These are phyloP conservation scores for Burhinus bistriatus DNA, from an alignment of 2,113 vertebrate genomes.

Conservation along the genomic window DNA sequence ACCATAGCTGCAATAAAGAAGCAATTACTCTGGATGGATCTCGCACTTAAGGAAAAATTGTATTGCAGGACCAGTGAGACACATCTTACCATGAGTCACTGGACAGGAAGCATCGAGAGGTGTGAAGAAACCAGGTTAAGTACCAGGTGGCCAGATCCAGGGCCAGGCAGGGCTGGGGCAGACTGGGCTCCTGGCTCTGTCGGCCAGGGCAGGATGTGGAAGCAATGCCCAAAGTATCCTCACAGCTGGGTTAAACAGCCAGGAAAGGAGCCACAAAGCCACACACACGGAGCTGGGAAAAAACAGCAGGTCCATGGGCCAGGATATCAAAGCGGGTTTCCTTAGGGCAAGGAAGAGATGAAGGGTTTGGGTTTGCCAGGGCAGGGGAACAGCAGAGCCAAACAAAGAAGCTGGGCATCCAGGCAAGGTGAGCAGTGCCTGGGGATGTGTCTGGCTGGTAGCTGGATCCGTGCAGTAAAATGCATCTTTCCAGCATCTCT, in stretches of 20 bases:
- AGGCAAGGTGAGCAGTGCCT: background rate
- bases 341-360: background rate
- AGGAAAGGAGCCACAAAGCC: background rate
- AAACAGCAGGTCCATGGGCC: background rate
- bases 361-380: background rate
- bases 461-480: background rate
- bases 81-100: background rate
- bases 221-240: background rate
- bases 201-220: background rate
- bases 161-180: background rate
- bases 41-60: background rate
- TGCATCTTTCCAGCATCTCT: background rate
- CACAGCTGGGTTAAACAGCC: background rate
- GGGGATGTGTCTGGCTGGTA: background rate
- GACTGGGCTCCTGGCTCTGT: background rate
- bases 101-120: background rate
- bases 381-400: background rate
- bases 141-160: background rate
- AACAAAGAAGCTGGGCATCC: background rate
- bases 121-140: background rate
- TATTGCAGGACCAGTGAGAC: background rate
- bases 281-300: background rate
- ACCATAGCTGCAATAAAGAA: background rate
- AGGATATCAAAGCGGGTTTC: background rate
- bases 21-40: background rate